Percentiles rank a stretch among this genome's conserved stretches.
Evolutionary conservation across 1,140 invertebrate genomes (phyloP).

Genomic region (Galleria mellonella): DNA sequence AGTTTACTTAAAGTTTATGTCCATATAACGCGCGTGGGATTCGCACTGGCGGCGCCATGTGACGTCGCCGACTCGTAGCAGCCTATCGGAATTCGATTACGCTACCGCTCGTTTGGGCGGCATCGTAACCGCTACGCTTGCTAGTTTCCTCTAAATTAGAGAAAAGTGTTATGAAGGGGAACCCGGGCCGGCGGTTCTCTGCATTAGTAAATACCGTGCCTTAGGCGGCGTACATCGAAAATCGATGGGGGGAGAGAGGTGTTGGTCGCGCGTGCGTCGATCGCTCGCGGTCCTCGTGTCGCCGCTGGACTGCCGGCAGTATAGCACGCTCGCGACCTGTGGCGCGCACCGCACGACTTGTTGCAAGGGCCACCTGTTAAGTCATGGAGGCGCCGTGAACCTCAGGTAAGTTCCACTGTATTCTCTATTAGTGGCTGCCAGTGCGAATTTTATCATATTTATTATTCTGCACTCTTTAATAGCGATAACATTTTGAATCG

Average conservation of each 20-base stretch:
- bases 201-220: slow-evolving; percentile 65
- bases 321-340: slow-evolving; percentile 54
- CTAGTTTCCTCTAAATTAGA: slow-evolving; percentile 27
- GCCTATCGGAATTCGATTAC: slow-evolving; percentile 9
- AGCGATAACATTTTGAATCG: slow-evolving; percentile 2
- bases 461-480: background rate
- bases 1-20: slow-evolving; percentile 1
- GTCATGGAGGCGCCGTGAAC: slow-evolving; percentile 59
- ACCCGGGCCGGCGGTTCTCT: slow-evolving; percentile 38
- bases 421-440: background rate
- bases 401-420: slow-evolving; percentile 42
- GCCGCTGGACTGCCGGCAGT: slow-evolving; percentile 36
- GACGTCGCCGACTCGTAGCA: background rate
- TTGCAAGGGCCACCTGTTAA: slow-evolving; percentile 67
- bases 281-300: slow-evolving; percentile 38
- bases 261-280: slow-evolving; percentile 48
- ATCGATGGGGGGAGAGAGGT: slow-evolving; percentile 47
- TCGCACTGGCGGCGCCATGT: background rate
- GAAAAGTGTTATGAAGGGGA: slow-evolving; percentile 50
- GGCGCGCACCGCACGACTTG: slow-evolving; percentile 46
- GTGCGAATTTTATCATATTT: slow-evolving; percentile 4
- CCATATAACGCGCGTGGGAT: background rate
- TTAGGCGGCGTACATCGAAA: slow-evolving; percentile 48
- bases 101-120: slow-evolving; percentile 3
- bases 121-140: slow-evolving; percentile 12